Evolutionary conservation across 1,140 invertebrate genomes (phyloP).

Genomic region (Brachionus rubens): DNA sequence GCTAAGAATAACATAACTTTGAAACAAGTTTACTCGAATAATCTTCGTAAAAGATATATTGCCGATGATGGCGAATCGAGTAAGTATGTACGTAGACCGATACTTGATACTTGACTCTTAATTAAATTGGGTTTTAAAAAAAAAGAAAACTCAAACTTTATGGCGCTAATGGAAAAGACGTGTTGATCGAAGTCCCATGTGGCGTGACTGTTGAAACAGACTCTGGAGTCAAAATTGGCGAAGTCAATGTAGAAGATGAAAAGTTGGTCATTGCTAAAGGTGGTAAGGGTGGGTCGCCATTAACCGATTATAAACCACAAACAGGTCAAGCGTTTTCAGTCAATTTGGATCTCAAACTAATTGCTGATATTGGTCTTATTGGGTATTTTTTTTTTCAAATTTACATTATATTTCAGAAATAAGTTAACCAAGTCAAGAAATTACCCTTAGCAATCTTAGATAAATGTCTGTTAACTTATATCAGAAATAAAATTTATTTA

Average conservation of each 20-base stretch:
- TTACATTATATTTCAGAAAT: conserved; percentile 64
- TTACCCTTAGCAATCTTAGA: too few relatives aligned
- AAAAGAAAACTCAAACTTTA: conserved; percentile 28
- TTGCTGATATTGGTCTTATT: conserved; percentile 87
- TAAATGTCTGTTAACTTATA: too few relatives aligned
- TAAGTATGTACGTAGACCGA: background rate
- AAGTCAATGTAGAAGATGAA: conserved; percentile 33
- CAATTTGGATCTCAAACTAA: conserved; percentile 77
- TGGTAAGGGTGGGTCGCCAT: conserved; percentile 73
- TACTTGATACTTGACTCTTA: background rate
- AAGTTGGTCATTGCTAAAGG: conserved; percentile 5
- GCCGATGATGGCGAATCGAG: conserved; percentile 38
- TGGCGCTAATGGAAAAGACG: background rate
- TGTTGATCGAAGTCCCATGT: conserved; percentile 38
- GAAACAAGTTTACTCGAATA: conserved; percentile 33
- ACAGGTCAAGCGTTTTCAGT: conserved; percentile 69
- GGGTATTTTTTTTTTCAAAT: background rate
- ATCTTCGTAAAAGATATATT: conserved; percentile 38
- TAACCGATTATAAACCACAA: conserved; percentile 81
- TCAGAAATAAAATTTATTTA: conserved; percentile 64
- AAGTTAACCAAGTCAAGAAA: too few relatives aligned
- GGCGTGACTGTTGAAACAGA: conserved; percentile 3
- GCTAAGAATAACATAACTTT: conserved; percentile 35
- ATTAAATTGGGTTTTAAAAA: too few relatives aligned
- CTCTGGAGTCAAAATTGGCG: conserved; percentile 7